A percentile compares a stretch with the other conserved stretches of the same genome.
Conservation (phyloP, 2,113 vertebrate genomes). For the Dendropsophus ebraccatus region DNA sequence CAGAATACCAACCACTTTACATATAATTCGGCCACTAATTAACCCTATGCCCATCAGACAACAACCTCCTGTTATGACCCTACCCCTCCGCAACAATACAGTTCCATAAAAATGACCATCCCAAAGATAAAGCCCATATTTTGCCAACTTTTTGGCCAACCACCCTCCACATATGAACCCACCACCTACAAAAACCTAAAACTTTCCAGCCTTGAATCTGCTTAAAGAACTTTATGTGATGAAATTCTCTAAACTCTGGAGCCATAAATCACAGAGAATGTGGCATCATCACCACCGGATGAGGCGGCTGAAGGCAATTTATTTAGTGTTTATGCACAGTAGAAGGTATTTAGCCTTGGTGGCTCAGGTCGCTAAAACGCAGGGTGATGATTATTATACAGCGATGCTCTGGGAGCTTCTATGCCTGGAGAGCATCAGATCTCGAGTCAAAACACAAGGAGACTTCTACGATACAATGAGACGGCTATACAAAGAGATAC, state of each 20-base stretch:
- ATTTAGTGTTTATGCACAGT: background rate
- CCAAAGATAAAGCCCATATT: too few species aligned
- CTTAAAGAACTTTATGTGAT: background rate
- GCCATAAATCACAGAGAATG: background rate
- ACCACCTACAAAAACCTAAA: background rate
- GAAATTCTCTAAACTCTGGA: background rate
- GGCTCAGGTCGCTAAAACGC: background rate
- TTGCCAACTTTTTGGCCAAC: background rate
- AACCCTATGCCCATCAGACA: too few species aligned
- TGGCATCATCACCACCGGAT: background rate
- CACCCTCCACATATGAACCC: background rate
- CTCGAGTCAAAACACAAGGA: conserved; percentile 11
- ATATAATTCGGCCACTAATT: too few species aligned
- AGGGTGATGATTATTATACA: background rate
- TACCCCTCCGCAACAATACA: too few species aligned
- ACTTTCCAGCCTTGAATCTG: background rate
- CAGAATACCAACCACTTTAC: too few species aligned
- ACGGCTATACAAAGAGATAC: conserved; percentile 69
- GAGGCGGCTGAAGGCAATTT: background rate
- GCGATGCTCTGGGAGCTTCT: background rate
- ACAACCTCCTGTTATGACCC: too few species aligned
- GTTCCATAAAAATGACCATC: too few species aligned
- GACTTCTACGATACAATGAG: conserved; percentile 62
- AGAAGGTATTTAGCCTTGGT: background rate
- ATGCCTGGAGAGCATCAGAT: background rate